A percentile compares a stretch with the other conserved stretches of the same genome.
Conservation (phyloP, 1,140 invertebrate species). For the Drosophila insularis region DNA sequence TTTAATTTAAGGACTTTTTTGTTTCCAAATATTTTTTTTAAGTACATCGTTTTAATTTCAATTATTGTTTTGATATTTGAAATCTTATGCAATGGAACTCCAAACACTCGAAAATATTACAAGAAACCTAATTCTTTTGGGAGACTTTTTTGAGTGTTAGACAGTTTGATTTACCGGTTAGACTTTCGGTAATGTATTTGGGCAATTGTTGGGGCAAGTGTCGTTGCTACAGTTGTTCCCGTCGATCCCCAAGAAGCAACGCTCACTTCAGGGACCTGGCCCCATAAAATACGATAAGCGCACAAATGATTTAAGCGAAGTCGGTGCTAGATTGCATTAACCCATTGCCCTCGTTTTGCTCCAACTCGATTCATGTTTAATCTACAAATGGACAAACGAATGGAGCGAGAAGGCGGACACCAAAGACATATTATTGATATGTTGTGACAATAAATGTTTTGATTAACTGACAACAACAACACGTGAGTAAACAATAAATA, state of each 20-base stretch:
- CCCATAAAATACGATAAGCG: constrained; percentile 7
- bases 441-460: constrained; percentile 9
- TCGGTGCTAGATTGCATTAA: background rate
- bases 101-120: no score
- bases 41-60: no score
- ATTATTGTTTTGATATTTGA: no score
- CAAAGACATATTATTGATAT: constrained; percentile 2
- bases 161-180: constrained; percentile 8
- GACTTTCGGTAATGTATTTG: background rate
- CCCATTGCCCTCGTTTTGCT: background rate
- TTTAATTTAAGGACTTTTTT: no score
- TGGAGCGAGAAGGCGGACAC: background rate
- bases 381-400: constrained; percentile 4
- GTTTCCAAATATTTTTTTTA: no score
- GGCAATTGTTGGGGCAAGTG: constrained; percentile 6
- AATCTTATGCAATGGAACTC: no score
- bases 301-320: constrained; percentile 1
- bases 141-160: background rate
- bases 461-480: background rate
- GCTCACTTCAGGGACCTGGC: background rate
- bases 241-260: background rate
- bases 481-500: background rate
- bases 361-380: background rate
- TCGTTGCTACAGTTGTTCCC: no score
- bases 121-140: no score